These are phyloP conservation scores for Unio pictorum DNA, from an alignment of 2,888 invertebrate genomes.

Conservation along the genomic window DNA sequence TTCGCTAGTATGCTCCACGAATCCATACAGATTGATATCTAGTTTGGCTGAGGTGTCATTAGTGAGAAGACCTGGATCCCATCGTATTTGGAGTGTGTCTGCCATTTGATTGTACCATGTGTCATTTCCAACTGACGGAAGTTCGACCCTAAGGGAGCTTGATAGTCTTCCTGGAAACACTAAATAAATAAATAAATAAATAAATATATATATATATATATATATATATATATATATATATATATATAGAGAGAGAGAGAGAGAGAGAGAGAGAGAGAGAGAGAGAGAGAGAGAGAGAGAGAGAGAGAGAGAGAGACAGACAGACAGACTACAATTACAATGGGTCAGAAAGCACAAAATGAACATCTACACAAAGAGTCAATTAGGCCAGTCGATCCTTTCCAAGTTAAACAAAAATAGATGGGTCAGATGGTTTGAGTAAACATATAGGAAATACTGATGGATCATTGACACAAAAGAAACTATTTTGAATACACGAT, in stretches of 20 bases:
- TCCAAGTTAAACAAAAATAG: too few relatives aligned
- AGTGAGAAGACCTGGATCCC: constrained; percentile 38
- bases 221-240: too few relatives aligned
- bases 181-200: constrained; percentile 6
- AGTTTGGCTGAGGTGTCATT: constrained; percentile 29
- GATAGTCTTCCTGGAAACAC: constrained; percentile 36
- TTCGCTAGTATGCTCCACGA: constrained; percentile 44
- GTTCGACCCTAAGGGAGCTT: constrained; percentile 8
- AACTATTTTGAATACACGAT: too few relatives aligned
- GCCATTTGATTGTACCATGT: constrained; percentile 23
- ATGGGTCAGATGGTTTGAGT: too few relatives aligned
- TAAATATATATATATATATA: background rate
- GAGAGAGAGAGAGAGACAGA: too few relatives aligned
- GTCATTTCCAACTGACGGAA: constrained; percentile 8
- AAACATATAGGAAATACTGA: background rate
- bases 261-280: too few relatives aligned
- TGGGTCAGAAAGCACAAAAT: too few relatives aligned
- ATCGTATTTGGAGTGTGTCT: constrained; percentile 33
- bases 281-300: too few relatives aligned
- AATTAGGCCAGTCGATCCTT: too few relatives aligned
- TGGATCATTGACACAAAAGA: background rate
- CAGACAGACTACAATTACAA: too few relatives aligned
- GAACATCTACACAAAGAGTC: too few relatives aligned
- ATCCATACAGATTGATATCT: constrained; percentile 56
- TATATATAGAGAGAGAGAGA: too few relatives aligned